These are phyloP conservation scores for Diarsia brunnea DNA, from an alignment of 2,888 invertebrate genomes.

Conservation along the genomic window DNA sequence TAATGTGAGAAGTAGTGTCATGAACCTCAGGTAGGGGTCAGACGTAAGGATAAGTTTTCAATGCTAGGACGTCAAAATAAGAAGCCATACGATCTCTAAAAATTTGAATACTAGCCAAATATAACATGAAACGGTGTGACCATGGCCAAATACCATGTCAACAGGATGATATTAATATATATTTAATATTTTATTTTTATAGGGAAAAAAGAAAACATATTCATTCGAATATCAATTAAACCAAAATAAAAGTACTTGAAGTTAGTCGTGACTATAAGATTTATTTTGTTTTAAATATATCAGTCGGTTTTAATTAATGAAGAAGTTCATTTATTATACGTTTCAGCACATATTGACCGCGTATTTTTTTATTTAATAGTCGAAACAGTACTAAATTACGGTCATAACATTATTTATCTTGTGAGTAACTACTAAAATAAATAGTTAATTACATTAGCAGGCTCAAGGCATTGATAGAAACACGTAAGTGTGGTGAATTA, in stretches of 20 bases:
- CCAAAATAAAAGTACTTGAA: constrained; percentile 1
- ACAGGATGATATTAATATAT: constrained; percentile 45
- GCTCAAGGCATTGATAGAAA: constrained; percentile 37
- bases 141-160: constrained; percentile 55
- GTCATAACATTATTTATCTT: constrained; percentile 46
- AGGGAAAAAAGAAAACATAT: constrained; percentile 34
- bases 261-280: not conserved
- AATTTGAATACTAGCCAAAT: constrained; percentile 79
- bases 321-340: not conserved
- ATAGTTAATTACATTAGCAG: constrained; percentile 44
- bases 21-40: constrained; percentile 45
- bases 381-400: constrained; percentile 34
- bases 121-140: constrained; percentile 56
- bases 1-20: constrained; percentile 28
- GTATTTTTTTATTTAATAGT: constrained; percentile 36
- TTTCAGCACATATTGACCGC: constrained; percentile 5
- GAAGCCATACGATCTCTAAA: constrained; percentile 65
- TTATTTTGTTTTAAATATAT: no score
- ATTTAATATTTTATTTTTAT: constrained; percentile 52
- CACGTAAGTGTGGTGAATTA: constrained; percentile 27
- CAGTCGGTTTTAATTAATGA: not conserved
- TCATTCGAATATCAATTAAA: not conserved
- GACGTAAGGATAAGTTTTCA: constrained; percentile 48
- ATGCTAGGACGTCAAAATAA: constrained; percentile 33
- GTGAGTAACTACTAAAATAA: constrained; percentile 31